Base-by-base conservation (phyloP, 2,113 vertebrate species). In the Polyodon spathula region DNA sequence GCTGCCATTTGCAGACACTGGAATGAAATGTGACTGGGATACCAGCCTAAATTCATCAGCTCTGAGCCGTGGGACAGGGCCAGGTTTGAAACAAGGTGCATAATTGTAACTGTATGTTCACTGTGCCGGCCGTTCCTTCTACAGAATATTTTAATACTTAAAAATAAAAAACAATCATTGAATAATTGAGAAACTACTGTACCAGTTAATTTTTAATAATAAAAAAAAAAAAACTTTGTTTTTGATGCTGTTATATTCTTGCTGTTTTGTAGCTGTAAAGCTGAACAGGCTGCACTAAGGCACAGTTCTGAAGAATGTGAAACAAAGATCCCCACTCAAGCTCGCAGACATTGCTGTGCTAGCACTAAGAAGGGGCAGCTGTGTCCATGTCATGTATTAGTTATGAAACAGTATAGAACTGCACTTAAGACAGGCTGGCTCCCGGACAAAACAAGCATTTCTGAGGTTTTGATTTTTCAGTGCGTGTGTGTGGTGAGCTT, bases 321-420 rank as follows among this genome's bases (percentile, higher is more conserved):
- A 43, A 82, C 73, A 78, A 80, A 79, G 77, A 75, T 73, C 57
- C 66, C 68, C 67, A 79, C 77, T 77, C 71, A 75, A 64, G 39
- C 14, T 14, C 12, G 48, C 48, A 50, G 48, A 14, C 48, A 14
- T 68, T 37, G 66, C 64, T 66, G 60, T 27, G 63, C 48, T 43
- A n/a, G 57, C 59, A 41, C 62, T 40, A 61, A 63, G 1, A 56
- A 69, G 66, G 63, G 60, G 65, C 11, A 65, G 69, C 74, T 43
- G 27, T 46, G 60, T 68, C 50, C 44, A 8, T 50, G 48, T 50
- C 15, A 50, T 50, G 48, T 50, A 50, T 6, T 55, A 55, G 53
- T 55, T 55, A 55, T 55, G 53, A 55, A 55, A 55, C 4, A 55
- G 37, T 10, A 55, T 55, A 38, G 27, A 55, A 55, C 53, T 55